phyloP scores from a whole-genome alignment of 2,888 invertebrate genomes.

The Brachypalpus laphriformis region DNA sequence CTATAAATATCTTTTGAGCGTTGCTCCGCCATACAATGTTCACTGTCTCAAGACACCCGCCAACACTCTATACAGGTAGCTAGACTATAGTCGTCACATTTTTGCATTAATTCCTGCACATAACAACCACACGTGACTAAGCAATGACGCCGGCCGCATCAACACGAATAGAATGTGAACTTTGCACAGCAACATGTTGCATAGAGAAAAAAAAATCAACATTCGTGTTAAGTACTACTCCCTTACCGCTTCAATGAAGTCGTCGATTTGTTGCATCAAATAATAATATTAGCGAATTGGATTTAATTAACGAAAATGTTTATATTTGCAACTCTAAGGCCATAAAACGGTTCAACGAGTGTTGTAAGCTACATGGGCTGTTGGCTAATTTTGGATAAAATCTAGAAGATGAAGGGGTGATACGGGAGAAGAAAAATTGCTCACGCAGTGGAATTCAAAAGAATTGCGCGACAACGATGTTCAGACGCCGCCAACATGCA shows the following conservation, averaged over 20 bases:
- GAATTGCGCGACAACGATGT: slow-evolving; percentile 10
- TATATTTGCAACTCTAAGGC: background rate
- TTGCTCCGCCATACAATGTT: background rate
- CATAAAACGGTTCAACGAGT: slow-evolving; percentile 32
- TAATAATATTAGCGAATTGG: slow-evolving; percentile 10
- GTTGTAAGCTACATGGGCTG: slow-evolving; percentile 23
- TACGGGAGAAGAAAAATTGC: background rate
- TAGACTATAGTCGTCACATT: slow-evolving; percentile 33
- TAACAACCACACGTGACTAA: slow-evolving; percentile 15
- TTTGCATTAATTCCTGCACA: slow-evolving; percentile 46
- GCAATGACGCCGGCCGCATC: slow-evolving; percentile 27
- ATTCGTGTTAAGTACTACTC: background rate
- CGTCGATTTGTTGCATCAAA: slow-evolving; percentile 17
- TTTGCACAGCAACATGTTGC: slow-evolving; percentile 52
- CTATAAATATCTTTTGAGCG: background rate
- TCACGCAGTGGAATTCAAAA: slow-evolving; percentile 24
- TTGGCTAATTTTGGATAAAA: slow-evolving; percentile 22
- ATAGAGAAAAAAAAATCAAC: background rate
- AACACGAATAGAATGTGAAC: slow-evolving; percentile 8
- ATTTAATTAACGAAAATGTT: slow-evolving; percentile 28
- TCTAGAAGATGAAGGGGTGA: background rate
- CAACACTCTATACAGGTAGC: slow-evolving; percentile 1
- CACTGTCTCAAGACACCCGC: slow-evolving; percentile 18
- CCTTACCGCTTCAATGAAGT: background rate
- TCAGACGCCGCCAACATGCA: slow-evolving; percentile 49